A percentile compares a stretch with the other conserved stretches of the same genome.
Evolutionary conservation across 1,140 invertebrate species (phyloP).

Genomic region (Atta texana): DNA sequence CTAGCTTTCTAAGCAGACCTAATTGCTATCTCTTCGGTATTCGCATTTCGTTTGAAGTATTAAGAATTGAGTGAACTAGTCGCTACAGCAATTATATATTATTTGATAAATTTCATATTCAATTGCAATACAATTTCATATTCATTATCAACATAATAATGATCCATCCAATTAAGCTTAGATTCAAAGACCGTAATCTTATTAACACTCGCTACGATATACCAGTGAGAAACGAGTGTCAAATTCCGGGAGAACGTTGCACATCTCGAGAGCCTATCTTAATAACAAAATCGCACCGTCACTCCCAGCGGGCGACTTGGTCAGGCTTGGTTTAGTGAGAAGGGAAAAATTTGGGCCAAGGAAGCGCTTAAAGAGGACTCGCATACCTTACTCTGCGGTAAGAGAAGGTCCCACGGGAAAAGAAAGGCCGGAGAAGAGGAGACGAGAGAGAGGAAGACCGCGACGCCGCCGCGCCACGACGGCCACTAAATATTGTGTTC

Average conservation of each 20-base stretch:
- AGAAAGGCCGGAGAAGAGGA: not conserved
- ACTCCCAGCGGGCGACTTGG: slow-evolving; percentile 4
- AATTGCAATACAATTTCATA: not conserved
- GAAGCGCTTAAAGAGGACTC: slow-evolving; percentile 55
- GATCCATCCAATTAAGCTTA: slow-evolving; percentile 36
- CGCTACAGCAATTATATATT: not conserved
- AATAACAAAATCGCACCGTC: slow-evolving; percentile 51
- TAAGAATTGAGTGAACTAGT: not conserved
- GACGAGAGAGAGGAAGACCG: slow-evolving; percentile 63
- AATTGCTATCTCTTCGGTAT: not conserved
- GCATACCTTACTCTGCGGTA: slow-evolving; percentile 68
- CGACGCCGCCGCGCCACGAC: slow-evolving; percentile 56
- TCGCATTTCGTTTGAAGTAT: not conserved
- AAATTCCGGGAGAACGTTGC: not conserved
- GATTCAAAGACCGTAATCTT: slow-evolving; percentile 5
- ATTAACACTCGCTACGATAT: slow-evolving; percentile 6
- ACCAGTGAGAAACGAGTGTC: slow-evolving; percentile 10
- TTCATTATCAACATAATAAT: slow-evolving; percentile 3
- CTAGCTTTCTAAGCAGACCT: not conserved
- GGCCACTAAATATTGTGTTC: slow-evolving; percentile 84
- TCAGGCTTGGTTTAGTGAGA: not conserved
- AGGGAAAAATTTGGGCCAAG: slow-evolving; percentile 68
- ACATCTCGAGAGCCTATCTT: slow-evolving; percentile 52
- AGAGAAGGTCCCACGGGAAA: slow-evolving; percentile 74
- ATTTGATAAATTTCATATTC: slow-evolving; percentile 3